Base-by-base conservation (phyloP, 2,113 vertebrate genomes). In the Tupaia tana region DNA sequence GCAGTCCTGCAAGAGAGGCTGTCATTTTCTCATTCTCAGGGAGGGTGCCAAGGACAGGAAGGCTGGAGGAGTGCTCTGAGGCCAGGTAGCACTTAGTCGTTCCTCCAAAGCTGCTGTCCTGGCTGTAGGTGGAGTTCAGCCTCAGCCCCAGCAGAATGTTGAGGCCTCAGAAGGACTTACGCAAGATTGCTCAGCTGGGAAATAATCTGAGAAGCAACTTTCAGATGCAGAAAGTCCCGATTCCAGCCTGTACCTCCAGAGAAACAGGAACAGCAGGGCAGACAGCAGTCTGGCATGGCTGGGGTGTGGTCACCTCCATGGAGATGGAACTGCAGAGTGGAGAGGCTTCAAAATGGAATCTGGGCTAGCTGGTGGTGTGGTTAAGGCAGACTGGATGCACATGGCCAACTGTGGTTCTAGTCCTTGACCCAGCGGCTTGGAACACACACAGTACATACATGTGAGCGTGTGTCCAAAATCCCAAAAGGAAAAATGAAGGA, bases 271-370 rank as follows among this genome's bases (percentile, higher is more conserved):
- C 9, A 34, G 29, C 56, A 34, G 0, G 81, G 12, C 79, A 24
- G 27, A 18, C 24, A 19, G 7, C 34, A 24, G 1, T 43, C 16
- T 77, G 4, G 31, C 18, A 1, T 4, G 70, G 18, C 59, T 52
- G 22, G 14, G 8, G 5, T 54, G 1, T 4, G 14, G 73, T 24
- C 10, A 3, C 69, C 29, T 8, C 54, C 63, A 0, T 19, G 4
- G 6, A 9, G 52, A 27, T 3, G 27, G 71, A 31, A 52, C 59
- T 70, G 1, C 19, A 24, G 10, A 34, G 24, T 69, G 31, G 15
- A 27, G 31, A n/a, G 58, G 67, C 58, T 70, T 43, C 43, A 43
- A 43, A 43, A 43, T 43, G 43, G 43, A 43, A 43, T 43, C 43
- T 43, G 6, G 43, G 43, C 43, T 43, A 43, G 43, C 43, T 43